A percentile compares a stretch with the other conserved stretches of the same genome.
Conservation (phyloP, 2,113 vertebrate species). For the Pelvicachromis taeniatus region DNA sequence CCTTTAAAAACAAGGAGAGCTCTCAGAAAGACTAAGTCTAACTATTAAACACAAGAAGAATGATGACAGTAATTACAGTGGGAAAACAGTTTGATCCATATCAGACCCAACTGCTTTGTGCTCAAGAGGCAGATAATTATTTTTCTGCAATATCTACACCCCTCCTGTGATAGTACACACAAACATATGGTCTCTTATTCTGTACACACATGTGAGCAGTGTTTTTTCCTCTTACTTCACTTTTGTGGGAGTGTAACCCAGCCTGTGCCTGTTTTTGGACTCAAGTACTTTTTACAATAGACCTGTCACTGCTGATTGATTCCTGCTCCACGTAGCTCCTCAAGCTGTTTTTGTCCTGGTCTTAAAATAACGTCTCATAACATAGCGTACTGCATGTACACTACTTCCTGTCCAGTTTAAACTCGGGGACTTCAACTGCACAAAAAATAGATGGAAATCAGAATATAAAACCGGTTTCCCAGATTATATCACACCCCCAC, state of each 20-base stretch:
- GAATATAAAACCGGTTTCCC: neutral
- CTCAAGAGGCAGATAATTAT: neutral
- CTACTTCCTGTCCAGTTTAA: slow-evolving; percentile 14
- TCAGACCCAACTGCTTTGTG: neutral
- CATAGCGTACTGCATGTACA: neutral
- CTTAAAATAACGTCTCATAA: slow-evolving; percentile 29
- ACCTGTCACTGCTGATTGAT: slow-evolving; percentile 48
- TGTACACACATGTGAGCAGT: neutral
- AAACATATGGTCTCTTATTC: neutral
- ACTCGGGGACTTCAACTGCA: neutral
- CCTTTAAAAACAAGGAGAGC: neutral
- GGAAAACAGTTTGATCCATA: slow-evolving; percentile 8
- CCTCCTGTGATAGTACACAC: neutral
- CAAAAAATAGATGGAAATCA: neutral
- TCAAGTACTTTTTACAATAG: slow-evolving; percentile 49
- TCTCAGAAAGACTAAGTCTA: neutral
- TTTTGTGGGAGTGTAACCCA: neutral
- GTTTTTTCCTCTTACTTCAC: slow-evolving; percentile 44
- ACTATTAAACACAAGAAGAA: neutral
- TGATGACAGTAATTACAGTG: neutral
- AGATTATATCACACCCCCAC: neutral
- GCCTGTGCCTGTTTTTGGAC: neutral
- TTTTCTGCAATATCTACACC: neutral
- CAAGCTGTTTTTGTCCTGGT: slow-evolving; percentile 6
- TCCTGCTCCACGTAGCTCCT: neutral